These are phyloP conservation scores for Epizoanthus illoricatus DNA, from an alignment of 92 coral and sea anemone species.

Conservation along the genomic window DNA sequence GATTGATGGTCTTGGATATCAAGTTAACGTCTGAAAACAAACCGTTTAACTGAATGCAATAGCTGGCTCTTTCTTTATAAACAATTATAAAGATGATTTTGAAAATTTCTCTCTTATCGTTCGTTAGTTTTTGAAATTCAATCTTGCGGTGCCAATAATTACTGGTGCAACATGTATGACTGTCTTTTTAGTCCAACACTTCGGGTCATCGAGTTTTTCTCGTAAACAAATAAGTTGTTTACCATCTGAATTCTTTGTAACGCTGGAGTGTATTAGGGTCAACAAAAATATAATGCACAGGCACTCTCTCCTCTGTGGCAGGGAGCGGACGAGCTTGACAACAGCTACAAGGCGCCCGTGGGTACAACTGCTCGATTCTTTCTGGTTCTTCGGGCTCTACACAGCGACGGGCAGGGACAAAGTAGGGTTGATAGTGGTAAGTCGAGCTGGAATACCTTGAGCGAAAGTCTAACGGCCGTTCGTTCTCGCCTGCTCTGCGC, in stretches of 20 bases:
- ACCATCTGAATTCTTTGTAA: constrained; percentile 52
- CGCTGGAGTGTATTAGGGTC: constrained; percentile 36
- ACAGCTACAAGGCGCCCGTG: constrained; percentile 39
- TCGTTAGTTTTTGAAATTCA: background rate
- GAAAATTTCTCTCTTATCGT: background rate
- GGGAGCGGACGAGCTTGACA: constrained; percentile 27
- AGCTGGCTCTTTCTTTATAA: too few species aligned
- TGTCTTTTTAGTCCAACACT: background rate
- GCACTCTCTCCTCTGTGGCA: constrained; percentile 13
- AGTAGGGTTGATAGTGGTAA: constrained; percentile 28
- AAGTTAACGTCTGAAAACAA: too few species aligned
- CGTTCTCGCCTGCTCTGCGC: constrained; percentile 19
- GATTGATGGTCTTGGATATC: too few species aligned
- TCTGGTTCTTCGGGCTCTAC: constrained; percentile 5
- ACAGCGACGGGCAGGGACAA: constrained; percentile 13
- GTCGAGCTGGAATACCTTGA: constrained; percentile 16
- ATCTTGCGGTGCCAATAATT: background rate
- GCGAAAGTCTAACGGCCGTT: background rate
- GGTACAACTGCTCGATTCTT: constrained; percentile 16
- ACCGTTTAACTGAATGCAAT: too few species aligned
- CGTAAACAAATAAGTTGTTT: background rate
- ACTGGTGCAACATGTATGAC: background rate
- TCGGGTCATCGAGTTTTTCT: background rate
- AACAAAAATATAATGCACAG: constrained; percentile 22
- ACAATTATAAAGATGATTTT: background rate